Conservation (phyloP, 2,888 invertebrate species). For the Leptura quadrifasciata region DNA sequence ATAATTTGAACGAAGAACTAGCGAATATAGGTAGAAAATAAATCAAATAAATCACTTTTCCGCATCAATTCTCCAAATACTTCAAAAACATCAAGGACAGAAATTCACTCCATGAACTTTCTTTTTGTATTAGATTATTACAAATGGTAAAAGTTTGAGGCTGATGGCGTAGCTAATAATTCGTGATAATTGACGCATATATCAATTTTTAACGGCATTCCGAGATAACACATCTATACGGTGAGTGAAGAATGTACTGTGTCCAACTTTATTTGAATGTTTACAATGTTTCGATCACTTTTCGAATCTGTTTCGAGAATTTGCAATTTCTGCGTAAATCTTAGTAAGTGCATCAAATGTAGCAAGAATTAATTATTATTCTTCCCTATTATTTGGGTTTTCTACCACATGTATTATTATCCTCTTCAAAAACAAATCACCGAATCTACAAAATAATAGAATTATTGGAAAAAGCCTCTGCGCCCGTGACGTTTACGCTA, state of each 20-base stretch:
- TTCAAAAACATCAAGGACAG: slow-evolving; percentile 20
- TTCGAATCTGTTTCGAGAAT: no score
- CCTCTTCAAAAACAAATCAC: no score
- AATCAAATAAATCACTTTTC: slow-evolving; percentile 27
- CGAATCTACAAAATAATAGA: no score
- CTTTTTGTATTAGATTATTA: slow-evolving; percentile 9
- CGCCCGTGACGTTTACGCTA: no score
- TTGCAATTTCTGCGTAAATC: no score
- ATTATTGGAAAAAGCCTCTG: no score
- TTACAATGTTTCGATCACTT: no score
- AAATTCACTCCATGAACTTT: slow-evolving; percentile 11
- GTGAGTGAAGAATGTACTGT: no score
- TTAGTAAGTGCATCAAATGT: no score
- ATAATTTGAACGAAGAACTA: slow-evolving; percentile 1
- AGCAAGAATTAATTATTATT: no score
- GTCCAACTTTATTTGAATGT: neutral
- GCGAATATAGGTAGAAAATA: slow-evolving; percentile 24
- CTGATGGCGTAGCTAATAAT: slow-evolving; percentile 15
- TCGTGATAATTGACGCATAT: slow-evolving; percentile 7
- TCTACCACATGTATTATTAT: no score
- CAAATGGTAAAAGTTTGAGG: slow-evolving; percentile 17
- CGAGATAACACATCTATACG: neutral
- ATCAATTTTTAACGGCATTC: slow-evolving; percentile 4
- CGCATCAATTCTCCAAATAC: slow-evolving; percentile 19
- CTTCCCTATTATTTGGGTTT: no score